These are phyloP conservation scores for Trissoscelio sp. DNA, from an alignment of 2,888 invertebrate genomes.

Conservation along the genomic window DNA sequence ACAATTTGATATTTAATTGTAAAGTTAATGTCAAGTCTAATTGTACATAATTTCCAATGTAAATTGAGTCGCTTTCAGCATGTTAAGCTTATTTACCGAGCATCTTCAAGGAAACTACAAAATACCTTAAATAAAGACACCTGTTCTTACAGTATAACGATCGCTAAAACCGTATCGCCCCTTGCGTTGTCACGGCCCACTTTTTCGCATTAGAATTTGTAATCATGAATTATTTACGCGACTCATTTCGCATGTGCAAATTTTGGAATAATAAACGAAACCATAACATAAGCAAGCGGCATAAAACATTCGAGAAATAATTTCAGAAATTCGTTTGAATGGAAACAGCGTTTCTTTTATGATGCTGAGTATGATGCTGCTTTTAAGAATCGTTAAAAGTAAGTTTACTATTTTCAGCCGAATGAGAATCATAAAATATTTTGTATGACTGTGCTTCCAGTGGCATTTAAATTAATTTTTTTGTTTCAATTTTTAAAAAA, in stretches of 20 bases:
- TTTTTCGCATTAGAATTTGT: conserved; percentile 41
- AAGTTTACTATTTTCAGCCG: conserved; percentile 20
- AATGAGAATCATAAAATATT: conserved; percentile 10
- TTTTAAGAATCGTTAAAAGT: conserved; percentile 40
- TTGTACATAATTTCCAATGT: background rate
- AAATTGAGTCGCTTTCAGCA: background rate
- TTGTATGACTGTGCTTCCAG: background rate
- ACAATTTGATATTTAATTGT: background rate
- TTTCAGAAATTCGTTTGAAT: conserved; percentile 41
- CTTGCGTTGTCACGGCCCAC: conserved; percentile 21
- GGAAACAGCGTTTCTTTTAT: conserved; percentile 18
- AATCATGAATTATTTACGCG: conserved; percentile 42
- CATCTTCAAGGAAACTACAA: conserved; percentile 4
- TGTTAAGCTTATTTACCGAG: background rate
- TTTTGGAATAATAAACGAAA: conserved; percentile 37
- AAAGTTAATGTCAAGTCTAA: background rate
- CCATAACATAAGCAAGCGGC: conserved; percentile 4
- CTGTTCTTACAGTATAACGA: conserved; percentile 25
- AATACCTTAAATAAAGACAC: conserved; percentile 37
- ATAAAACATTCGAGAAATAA: conserved; percentile 35
- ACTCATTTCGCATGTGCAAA: conserved; percentile 33
- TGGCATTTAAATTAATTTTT: background rate
- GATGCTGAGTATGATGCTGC: conserved; percentile 1
- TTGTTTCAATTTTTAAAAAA: background rate
- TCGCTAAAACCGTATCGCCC: conserved; percentile 25